These are phyloP conservation scores for Perizoma affinitatum DNA, from an alignment of 2,888 invertebrate genomes.

Conservation along the genomic window DNA sequence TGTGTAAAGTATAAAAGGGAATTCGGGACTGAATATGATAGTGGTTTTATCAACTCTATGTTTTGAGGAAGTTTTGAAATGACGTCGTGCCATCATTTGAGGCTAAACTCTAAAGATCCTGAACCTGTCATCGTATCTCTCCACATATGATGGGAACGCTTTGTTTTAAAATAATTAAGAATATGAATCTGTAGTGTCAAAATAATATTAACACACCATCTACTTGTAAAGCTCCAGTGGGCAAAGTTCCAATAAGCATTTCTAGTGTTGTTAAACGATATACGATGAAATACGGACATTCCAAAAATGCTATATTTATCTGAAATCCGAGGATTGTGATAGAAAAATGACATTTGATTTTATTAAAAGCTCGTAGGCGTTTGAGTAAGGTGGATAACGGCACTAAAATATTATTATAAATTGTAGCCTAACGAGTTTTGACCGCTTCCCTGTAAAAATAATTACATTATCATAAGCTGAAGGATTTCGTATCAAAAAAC, in stretches of 20 bases:
- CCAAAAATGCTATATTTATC: conserved; percentile 1
- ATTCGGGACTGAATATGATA: conserved; percentile 7
- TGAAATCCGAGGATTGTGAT: background rate
- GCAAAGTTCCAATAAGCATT: conserved; percentile 51
- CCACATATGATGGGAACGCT: too few relatives aligned
- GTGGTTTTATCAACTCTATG: conserved; percentile 11
- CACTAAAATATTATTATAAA: too few relatives aligned
- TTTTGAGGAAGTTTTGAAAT: background rate
- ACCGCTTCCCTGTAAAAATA: too few relatives aligned
- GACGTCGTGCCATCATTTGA: too few relatives aligned
- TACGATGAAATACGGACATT: conserved; percentile 41
- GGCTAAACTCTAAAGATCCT: too few relatives aligned
- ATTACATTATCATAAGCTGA: too few relatives aligned
- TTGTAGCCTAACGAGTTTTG: too few relatives aligned
- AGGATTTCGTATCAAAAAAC: too few relatives aligned
- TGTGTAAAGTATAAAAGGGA: conserved; percentile 1
- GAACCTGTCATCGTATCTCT: too few relatives aligned
- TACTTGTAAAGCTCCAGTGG: conserved; percentile 51
- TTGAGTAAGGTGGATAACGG: too few relatives aligned
- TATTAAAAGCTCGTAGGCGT: too few relatives aligned
- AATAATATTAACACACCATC: conserved; percentile 6
- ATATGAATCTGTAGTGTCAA: conserved; percentile 13
- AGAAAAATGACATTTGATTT: background rate
- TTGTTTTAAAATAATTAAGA: too few relatives aligned
- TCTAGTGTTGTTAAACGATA: conserved; percentile 51